Base-by-base conservation (phyloP, 2,797 vertebrate genomes). In the Sebastes matsubarae region DNA sequence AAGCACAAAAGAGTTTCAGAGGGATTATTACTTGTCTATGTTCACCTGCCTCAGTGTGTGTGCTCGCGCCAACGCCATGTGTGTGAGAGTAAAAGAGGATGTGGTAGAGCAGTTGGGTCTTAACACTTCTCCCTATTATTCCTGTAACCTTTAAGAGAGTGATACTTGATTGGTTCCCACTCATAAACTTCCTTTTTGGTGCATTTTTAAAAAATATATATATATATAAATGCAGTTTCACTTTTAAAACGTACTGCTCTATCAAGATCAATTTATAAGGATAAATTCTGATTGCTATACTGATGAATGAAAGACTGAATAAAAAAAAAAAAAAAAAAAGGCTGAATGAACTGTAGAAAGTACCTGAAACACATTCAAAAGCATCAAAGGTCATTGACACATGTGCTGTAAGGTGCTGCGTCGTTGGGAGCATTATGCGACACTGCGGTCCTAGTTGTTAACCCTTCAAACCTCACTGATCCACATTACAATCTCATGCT, bases 81-180 rank as follows among this genome's bases (percentile, higher is more conserved):
- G 22, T 38, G 57, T 77, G 70, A 85, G 52, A 84, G 80, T 57
- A 83, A 89, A 93, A 89, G 79, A 84, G 88, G 89, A 93, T 91
- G 83, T 87, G 84, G 87, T 78, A 7, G 4, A 81, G 59, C 54
- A 74, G 58, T 80, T 77, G 3, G 34, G 46, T 54, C 50, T 58
- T 14, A 71, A 78, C 12, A 65, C 67, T 82, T 80, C 77, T 86
- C 74, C 79, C 80, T 81, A 32, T 50, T 50, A 79, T 72, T 72
- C 75, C 14, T 82, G 34, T 64, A 74, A 88, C 84, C 78, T 88
- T 86, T 85, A 59, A 24, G 7, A 50, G 50, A 34, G 10, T 66
- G 79, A 86, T 75, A 87, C 68, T 30, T 82, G 30, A 52, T 72
- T 32, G 25, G 25, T 75, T 88, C 64, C 71, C 69, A 78, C 22